Base-by-base conservation (phyloP, 2,797 vertebrate species). In the Semotilus atromaculatus region DNA sequence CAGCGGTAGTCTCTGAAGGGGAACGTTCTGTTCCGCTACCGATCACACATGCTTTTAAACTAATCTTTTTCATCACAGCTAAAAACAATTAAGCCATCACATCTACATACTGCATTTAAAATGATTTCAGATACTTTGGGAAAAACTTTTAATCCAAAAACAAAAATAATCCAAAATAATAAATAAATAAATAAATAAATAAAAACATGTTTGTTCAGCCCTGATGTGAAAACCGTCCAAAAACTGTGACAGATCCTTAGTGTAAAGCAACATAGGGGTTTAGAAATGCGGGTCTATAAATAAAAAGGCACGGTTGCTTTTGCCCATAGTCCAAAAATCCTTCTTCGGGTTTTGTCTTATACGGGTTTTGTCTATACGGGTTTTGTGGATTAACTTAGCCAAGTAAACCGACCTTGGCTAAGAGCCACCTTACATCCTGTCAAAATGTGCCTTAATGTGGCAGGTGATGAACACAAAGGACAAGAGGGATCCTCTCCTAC, bases 211-310 rank as follows among this genome's bases (percentile, higher is more conserved):
- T 23, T 81, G 26, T 80, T 80, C 8, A 40, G 16, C 45, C 51
- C 66, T 64, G 6, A 36, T 40, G 53, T 71, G 55, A 82, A 77
- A 66, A 71, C n/a, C 2, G 8, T 4, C 26, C 55, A 23, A 16
- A 66, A 82, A 78, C 38, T 66, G 40, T 58, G 62, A 60, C 40
- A 73, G 26, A 81, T 64, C 31, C 48, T 7, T 23, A 75, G 62
- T 74, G 70, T 36, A 83, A 83, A 80, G 26, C 18, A 86, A 79
- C 68, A 67, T 48, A 73, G 66, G 43, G 68, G 34, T 80, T 80
- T 71, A 80, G 64, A 82, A 86, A 71, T 71, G 43, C 38, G 5
- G 38, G 55, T 70, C 82, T 86, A 86, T 86, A 82, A 86, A 88
- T 86, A 82, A 82, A 85, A 62, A 72, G 86, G 60, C 48, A 74